Evolutionary conservation across 1,140 invertebrate species (phyloP).

Genomic region (Conus betulinus): DNA sequence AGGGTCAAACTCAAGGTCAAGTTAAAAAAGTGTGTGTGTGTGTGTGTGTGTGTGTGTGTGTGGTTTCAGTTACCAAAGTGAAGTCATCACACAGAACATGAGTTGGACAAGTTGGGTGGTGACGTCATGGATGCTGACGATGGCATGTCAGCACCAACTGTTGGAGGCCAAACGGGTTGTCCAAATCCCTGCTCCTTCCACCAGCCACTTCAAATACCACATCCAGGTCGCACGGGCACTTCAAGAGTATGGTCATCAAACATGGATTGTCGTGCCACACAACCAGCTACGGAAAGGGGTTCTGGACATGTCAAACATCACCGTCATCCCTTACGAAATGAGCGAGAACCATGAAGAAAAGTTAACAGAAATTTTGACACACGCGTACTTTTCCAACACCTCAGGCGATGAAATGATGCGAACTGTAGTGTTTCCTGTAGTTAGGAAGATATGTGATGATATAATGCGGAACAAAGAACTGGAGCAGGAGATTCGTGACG

Average conservation of each 20-base stretch:
- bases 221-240: slow-evolving; percentile 32
- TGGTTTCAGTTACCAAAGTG: neutral
- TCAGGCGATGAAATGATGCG: neutral
- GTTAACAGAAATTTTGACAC: neutral
- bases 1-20: too few relatives aligned
- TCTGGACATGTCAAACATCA: slow-evolving; percentile 15
- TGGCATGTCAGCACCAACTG: neutral
- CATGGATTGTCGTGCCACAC: slow-evolving; percentile 21
- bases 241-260: slow-evolving; percentile 18
- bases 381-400: neutral
- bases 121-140: neutral
- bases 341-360: neutral
- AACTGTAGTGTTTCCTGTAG: neutral
- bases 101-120: neutral
- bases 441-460: neutral
- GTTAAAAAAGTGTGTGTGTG: neutral
- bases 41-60: neutral
- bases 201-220: slow-evolving; percentile 23
- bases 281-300: slow-evolving; percentile 1
- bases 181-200: slow-evolving; percentile 20
- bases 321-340: slow-evolving; percentile 23
- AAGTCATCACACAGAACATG: neutral
- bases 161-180: slow-evolving; percentile 28
- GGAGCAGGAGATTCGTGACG: neutral
- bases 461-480: slow-evolving; percentile 11